Base-by-base conservation (phyloP, 1,140 invertebrate species). In the Zaprionus inermis region DNA sequence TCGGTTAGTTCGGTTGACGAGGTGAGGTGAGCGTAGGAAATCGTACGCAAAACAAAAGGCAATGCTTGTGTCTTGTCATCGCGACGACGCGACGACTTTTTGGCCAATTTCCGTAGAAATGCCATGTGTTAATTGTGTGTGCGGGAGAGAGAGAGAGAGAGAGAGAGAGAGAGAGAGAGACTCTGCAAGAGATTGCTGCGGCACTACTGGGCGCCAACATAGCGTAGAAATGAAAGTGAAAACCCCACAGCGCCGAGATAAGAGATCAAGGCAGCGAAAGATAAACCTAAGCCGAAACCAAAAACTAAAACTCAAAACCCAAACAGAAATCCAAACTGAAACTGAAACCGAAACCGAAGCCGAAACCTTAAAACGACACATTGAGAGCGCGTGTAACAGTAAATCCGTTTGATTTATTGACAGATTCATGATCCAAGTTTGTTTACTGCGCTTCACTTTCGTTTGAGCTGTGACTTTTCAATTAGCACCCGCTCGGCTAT, bases 81-180 rank as follows among this genome's bases (percentile, higher is more conserved):
- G 38, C 24, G 22, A 61, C 69, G 20, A 14, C 30, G 5, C 30
- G 57, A 38, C 32, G 56, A 54, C 32, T 32, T 32, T 71, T 64
- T 75, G 44, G 66, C 65, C 44, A 63, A 70, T 71, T 71, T 64
- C 36, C 46, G 51, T 30, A 71, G 65, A 72, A 75, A 68, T 55
- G 55, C 34, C 22, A 59, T 68, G 66, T 69, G 57, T 73, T 49
- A 57, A 61, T 56, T 70, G 34, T 44, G 72, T 58, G 34, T 44
- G 72, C 41, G 58, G 41, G 65, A 68, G 71, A 60, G 64, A 55
- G 52, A 30, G 34, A 32, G 18, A 30, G 34, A 22, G 20, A 32
- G 36, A 22, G 20, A 32, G 36, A 32, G 72, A 52, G 59, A 41
- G 65, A 73, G 71, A 60, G 56, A 44, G 52, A 32, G 24, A 32